Conservation (phyloP, 2,797 vertebrate genomes). For the Lagorchestes hirsutus region DNA sequence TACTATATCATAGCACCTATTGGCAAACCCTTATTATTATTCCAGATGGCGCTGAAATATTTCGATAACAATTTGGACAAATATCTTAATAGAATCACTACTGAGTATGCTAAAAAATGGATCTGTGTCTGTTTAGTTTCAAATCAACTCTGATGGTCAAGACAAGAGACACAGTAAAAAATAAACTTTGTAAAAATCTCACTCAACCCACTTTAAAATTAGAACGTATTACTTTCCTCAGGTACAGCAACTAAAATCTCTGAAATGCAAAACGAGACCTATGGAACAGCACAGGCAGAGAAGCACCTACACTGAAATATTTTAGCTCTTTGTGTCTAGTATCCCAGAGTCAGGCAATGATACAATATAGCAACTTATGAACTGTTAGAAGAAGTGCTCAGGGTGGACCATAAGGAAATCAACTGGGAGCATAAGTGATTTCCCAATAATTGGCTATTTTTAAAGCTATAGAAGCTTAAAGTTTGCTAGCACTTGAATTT, state of each 20-base stretch:
- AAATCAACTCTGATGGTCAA: neutral
- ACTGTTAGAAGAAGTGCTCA: neutral
- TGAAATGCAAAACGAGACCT: neutral
- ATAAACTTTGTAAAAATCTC: neutral
- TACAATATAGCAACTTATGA: neutral
- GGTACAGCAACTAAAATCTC: neutral
- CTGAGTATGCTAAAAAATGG: neutral
- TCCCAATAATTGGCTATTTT: neutral
- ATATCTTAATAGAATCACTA: neutral
- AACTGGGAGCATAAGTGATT: neutral
- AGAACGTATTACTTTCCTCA: neutral
- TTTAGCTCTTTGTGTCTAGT: neutral
- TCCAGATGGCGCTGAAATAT: neutral
- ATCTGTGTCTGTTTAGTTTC: neutral
- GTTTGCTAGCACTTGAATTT: constrained; percentile 36
- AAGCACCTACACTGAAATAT: neutral
- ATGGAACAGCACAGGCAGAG: neutral
- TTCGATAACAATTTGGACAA: neutral
- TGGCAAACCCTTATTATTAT: neutral
- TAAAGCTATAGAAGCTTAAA: neutral
- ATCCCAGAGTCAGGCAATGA: neutral
- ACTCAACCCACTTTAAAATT: neutral
- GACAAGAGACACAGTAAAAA: neutral
- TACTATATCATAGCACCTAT: neutral
- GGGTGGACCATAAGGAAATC: neutral